Conservation (phyloP, 2,797 vertebrate species). For the Podargus strigoides region DNA sequence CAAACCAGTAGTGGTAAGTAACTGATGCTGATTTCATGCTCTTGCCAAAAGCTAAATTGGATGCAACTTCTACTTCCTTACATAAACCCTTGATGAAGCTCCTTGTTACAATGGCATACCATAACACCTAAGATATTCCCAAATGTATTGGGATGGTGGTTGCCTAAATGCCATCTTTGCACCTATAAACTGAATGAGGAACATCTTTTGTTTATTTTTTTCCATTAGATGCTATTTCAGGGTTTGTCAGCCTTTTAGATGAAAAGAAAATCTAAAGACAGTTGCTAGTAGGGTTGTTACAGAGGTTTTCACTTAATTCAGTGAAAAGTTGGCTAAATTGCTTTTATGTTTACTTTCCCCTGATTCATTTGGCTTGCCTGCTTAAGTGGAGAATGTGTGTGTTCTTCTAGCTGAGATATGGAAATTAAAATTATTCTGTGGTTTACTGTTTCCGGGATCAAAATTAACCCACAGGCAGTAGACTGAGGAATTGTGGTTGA, state of each 20-base stretch:
- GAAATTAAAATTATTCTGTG: background rate
- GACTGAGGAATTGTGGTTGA: background rate
- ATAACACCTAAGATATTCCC: background rate
- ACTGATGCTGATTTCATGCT: background rate
- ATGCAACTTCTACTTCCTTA: background rate
- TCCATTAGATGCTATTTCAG: background rate
- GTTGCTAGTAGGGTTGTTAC: fast-evolving
- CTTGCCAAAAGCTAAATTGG: background rate
- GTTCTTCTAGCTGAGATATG: background rate
- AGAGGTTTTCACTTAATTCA: background rate
- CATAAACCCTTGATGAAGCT: background rate
- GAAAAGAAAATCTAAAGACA: background rate
- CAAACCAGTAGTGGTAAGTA: background rate
- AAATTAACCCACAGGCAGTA: background rate
- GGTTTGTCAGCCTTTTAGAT: background rate
- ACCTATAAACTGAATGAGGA: background rate
- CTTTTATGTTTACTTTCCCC: background rate
- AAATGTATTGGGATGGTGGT: background rate
- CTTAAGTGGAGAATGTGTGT: background rate
- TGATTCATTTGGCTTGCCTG: background rate
- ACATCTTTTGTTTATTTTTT: background rate
- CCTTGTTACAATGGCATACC: background rate
- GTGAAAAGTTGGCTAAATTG: background rate
- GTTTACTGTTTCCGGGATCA: background rate
- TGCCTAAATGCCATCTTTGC: background rate